phyloP scores from a whole-genome alignment of 2,797 vertebrate genomes.

The Natrix natrix region DNA sequence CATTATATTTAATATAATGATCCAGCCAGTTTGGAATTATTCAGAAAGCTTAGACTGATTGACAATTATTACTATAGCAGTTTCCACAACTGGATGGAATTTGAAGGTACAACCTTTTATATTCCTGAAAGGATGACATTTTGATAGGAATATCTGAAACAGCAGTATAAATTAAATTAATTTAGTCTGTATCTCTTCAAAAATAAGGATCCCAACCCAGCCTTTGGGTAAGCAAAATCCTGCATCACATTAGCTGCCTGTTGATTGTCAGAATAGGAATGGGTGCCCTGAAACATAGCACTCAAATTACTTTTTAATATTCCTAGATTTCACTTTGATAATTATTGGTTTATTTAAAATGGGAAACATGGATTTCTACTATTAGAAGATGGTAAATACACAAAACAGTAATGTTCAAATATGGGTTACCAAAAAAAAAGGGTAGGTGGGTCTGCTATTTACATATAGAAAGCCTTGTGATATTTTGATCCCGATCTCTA shows the following conservation, averaged over 20 bases:
- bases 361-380: not conserved
- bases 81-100: not conserved
- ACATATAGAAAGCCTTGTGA: not conserved
- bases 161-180: not conserved
- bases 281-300: not conserved
- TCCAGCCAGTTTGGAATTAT: not conserved
- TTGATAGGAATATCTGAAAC: not conserved
- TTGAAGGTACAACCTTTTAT: not conserved
- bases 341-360: not conserved
- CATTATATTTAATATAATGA: not conserved
- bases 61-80: not conserved
- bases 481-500: not conserved
- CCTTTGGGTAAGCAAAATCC: not conserved
- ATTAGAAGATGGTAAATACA: not conserved
- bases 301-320: not conserved
- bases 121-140: not conserved
- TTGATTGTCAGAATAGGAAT: not conserved
- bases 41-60: not conserved
- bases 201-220: not conserved
- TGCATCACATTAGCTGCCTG: not conserved
- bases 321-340: not conserved
- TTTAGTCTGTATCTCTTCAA: not conserved
- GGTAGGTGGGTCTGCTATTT: not conserved
- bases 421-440: not conserved
- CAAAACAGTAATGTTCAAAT: not conserved